phyloP scores from a whole-genome alignment of 2,888 invertebrate species.

The Crematogaster levior region DNA sequence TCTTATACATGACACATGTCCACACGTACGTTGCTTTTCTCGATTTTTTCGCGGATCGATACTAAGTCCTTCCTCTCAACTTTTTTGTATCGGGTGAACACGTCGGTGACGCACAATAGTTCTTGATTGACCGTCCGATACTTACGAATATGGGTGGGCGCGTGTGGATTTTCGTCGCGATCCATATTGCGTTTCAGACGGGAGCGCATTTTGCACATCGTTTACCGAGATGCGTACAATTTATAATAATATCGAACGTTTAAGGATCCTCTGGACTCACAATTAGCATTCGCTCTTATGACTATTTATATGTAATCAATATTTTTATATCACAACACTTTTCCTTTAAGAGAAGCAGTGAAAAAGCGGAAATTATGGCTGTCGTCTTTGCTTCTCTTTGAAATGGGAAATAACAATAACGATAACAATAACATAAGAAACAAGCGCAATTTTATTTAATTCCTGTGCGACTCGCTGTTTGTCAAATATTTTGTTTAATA shows the following conservation, averaged over 20 bases:
- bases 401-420: conserved; percentile 20
- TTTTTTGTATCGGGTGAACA: background rate
- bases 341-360: background rate
- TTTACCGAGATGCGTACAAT: background rate
- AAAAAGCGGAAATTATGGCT: conserved; percentile 7
- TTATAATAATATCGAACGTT: conserved; percentile 4
- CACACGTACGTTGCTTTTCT: background rate
- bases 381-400: background rate
- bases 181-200: conserved; percentile 1
- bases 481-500: background rate
- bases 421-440: background rate
- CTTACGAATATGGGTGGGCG: background rate
- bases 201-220: background rate
- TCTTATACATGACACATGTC: background rate
- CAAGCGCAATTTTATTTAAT: background rate
- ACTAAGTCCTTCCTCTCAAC: conserved; percentile 2
- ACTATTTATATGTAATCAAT: conserved; percentile 10
- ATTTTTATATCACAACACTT: background rate
- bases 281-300: conserved; percentile 4
- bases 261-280: background rate
- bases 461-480: background rate
- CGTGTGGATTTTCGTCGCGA: background rate
- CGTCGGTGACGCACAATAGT: background rate
- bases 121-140: conserved; percentile 16
- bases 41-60: conserved; percentile 1